These are phyloP conservation scores for Drosophila multiciliata DNA, from an alignment of 2,888 invertebrate genomes.

Conservation along the genomic window DNA sequence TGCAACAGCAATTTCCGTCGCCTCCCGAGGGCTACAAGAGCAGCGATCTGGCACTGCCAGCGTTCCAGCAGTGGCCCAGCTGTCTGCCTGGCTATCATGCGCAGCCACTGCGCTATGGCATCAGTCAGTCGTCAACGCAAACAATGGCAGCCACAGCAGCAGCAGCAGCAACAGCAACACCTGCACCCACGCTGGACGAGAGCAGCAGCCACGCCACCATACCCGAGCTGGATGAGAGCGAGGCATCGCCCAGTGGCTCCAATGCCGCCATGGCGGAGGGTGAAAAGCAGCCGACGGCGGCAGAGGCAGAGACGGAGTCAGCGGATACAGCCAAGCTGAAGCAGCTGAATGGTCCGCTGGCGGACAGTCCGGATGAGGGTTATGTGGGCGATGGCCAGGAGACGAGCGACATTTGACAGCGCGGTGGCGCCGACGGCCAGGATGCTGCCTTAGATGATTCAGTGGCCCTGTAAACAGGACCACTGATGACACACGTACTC, in stretches of 20 bases:
- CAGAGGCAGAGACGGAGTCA: slow-evolving; percentile 46
- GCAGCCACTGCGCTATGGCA: slow-evolving; percentile 82
- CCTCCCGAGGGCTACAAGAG: slow-evolving; percentile 90
- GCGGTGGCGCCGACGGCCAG: slow-evolving; percentile 57
- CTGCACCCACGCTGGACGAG: slow-evolving; percentile 9
- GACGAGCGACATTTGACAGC: slow-evolving; percentile 89
- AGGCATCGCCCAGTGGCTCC: slow-evolving; percentile 69
- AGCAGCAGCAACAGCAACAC: slow-evolving; percentile 37
- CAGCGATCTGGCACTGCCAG: slow-evolving; percentile 65
- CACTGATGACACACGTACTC: slow-evolving; percentile 16
- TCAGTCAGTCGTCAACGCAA: slow-evolving; percentile 49
- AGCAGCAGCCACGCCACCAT: slow-evolving; percentile 83
- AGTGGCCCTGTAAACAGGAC: slow-evolving; percentile 81
- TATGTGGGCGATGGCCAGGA: slow-evolving; percentile 91
- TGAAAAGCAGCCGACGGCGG: slow-evolving; percentile 31
- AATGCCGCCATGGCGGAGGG: slow-evolving; percentile 44
- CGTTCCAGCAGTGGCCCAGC: slow-evolving; percentile 86
- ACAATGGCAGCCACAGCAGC: slow-evolving; percentile 22
- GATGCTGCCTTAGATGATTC: slow-evolving; percentile 83
- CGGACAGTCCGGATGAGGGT: slow-evolving; percentile 94
- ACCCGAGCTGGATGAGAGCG: slow-evolving; percentile 84
- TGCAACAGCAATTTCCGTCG: slow-evolving; percentile 86
- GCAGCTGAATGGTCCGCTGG: slow-evolving; percentile 85
- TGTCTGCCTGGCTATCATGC: slow-evolving; percentile 86
- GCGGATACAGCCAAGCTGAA: slow-evolving; percentile 84